Percentiles rank a stretch among this genome's conserved stretches.
Evolutionary conservation across 1,140 invertebrate species (phyloP).

Genomic region (fruit fly (Drosophila melanogaster)): Release_6_plus_ISO1_MT NT_033777.3:24944001-24944500

Average conservation of each 20-base stretch:
- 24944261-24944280: slow-evolving; percentile 4
- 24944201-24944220: slow-evolving; percentile 4
- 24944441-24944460: slow-evolving; percentile 89
- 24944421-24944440: slow-evolving; percentile 88
- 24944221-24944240: slow-evolving; percentile 31
- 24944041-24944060: slow-evolving; percentile 60
- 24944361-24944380: slow-evolving; percentile 72
- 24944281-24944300: slow-evolving; percentile 70
- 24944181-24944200: slow-evolving; percentile 64
- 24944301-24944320: slow-evolving; percentile 67
- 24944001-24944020: slow-evolving; percentile 60
- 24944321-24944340: slow-evolving; percentile 27
- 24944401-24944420: slow-evolving; percentile 65
- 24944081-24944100: slow-evolving; percentile 73
- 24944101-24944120: slow-evolving; percentile 77
- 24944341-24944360: slow-evolving; percentile 1
- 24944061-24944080: slow-evolving; percentile 81
- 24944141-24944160: slow-evolving; percentile 32
- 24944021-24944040: slow-evolving; percentile 33
- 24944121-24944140: slow-evolving; percentile 77
- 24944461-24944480: slow-evolving; percentile 89
- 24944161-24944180: slow-evolving; percentile 42
- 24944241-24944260: slow-evolving; percentile 33
- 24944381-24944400: slow-evolving; percentile 20
- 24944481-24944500: slow-evolving; percentile 21